Base-by-base conservation (phyloP, 2,888 invertebrate genomes). In the Deilephila elpenor region DNA sequence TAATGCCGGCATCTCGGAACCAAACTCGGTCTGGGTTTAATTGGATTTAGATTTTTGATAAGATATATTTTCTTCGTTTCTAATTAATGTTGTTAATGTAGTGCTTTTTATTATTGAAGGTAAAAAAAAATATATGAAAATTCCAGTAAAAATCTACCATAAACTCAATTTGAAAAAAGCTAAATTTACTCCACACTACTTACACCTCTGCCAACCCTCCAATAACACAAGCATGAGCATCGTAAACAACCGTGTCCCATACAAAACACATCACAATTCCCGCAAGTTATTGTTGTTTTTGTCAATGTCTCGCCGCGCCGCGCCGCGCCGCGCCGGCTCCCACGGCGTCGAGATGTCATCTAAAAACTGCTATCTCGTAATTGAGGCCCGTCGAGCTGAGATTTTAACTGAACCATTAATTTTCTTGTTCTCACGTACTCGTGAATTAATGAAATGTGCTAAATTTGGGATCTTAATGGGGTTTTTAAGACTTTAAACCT, bases 291-390 rank as follows among this genome's bases (percentile, higher is more conserved):
- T 67, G 51, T 67, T 44, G 1, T 67, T 67, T 25, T 67, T 67
- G 25, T 67, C 67, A 62, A 51, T 56, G 56, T 62, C 17, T 62
- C 20, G 32, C 25, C 25, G 25, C 25, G 1, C 25, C 25, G 25
- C 20, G 32, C 25, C 25, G 25, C 25, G 1, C 25, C 25, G 25
- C 25, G 25, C 8, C 8, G 51, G 25, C 53, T 74, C 73, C 61
- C 73, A 74, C 73, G 73, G 70, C 37, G 70, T 59, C 29, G 32
- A 70, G 70, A 74, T 74, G 73, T 56, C 73, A 74, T 74, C 73
- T 71, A 61, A 61, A 44, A 71, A 62, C 51, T 44, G 60, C 19
- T 62, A 74, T 60, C 61, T 71, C 20, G 34, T 74, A 74, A 74
- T 73, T 51, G 56, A 67, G 67, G 34, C 62, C 20, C 34, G 51